Conservation (phyloP, 2,797 vertebrate species). For the Clarias platycephalus region DNA sequence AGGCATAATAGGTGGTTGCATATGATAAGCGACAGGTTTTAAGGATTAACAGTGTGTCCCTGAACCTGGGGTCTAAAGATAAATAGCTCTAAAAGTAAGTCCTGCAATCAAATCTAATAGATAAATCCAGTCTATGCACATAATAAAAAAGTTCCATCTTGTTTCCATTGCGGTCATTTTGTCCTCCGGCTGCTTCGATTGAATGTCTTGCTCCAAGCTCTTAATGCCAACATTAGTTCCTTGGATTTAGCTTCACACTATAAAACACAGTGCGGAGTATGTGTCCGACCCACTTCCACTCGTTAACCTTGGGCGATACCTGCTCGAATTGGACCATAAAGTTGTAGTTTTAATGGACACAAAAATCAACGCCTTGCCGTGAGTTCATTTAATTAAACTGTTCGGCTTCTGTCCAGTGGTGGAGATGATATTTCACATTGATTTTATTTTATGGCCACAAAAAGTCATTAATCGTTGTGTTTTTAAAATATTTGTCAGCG, state of each 20-base stretch:
- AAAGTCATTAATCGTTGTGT: conserved; percentile 74
- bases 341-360: conserved; percentile 74
- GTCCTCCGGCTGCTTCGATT: conserved; percentile 70
- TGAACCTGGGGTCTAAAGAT: conserved; percentile 47
- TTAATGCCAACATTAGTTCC: conserved; percentile 68
- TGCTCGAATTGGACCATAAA: conserved; percentile 75
- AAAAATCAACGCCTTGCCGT: conserved; percentile 75
- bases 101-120: conserved; percentile 48
- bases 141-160: conserved; percentile 54
- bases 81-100: conserved; percentile 67
- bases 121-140: conserved; percentile 57
- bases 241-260: conserved; percentile 71
- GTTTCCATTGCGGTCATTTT: conserved; percentile 60
- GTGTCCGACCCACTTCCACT: conserved; percentile 62
- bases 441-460: conserved; percentile 78
- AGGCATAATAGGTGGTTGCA: background rate
- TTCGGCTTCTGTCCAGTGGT: conserved; percentile 71
- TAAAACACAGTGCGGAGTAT: conserved; percentile 74
- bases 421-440: conserved; percentile 82
- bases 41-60: conserved; percentile 23
- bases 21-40: background rate
- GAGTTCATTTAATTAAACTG: conserved; percentile 78
- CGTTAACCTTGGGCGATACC: conserved; percentile 75
- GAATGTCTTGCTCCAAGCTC: conserved; percentile 63
- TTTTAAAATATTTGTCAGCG: conserved; percentile 71